Base-by-base conservation (phyloP, 2,113 vertebrate species). In the Pleuronectes platessa region DNA sequence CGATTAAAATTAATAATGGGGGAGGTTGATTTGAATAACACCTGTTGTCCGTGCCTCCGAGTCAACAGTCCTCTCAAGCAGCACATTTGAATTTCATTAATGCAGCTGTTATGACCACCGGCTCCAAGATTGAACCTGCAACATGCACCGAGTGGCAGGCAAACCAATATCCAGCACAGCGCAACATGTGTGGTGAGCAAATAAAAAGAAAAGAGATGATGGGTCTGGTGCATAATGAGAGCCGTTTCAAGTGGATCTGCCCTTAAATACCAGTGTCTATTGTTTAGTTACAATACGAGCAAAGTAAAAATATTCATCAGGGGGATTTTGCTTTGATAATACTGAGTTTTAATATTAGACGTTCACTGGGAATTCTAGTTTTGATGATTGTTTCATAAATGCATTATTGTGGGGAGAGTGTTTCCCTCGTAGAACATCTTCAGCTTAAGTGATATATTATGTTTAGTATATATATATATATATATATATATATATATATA, bases 11-110 rank as follows among this genome's bases (percentile, higher is more conserved):
- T 84, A 88, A 88, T 83, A 40, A 61, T 12, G 6, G 65, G 65
- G 27, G 27, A 65, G 81, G 81, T 78, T 88, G 1, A 91, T 91
- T 88, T 90, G 76, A 88, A 91, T 89, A 86, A 81, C 87, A 89
- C 81, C 89, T 90, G 83, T 85, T 88, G 78, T 81, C 68, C 83
- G 60, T 75, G 68, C 79, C 83, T 77, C 71, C 68, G 71, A 79
- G 80, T 89, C 86, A 90, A 87, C 79, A 69, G 84, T 62, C 54
- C 79, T 75, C 76, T 60, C 71, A 49, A 84, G 84, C 61, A 78
- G 23, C 47, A 31, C 77, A 83, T 89, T 88, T 86, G 74, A 77
- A 75, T 88, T 82, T 68, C 69, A 88, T 89, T 82, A 80, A 1
- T 17, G 47, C 45, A 17, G 63, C 63, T 68, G 20, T 78, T 80